Evolutionary conservation across 2,113 vertebrate species (phyloP).

Genomic region (Herpailurus yagouaroundi): DNA sequence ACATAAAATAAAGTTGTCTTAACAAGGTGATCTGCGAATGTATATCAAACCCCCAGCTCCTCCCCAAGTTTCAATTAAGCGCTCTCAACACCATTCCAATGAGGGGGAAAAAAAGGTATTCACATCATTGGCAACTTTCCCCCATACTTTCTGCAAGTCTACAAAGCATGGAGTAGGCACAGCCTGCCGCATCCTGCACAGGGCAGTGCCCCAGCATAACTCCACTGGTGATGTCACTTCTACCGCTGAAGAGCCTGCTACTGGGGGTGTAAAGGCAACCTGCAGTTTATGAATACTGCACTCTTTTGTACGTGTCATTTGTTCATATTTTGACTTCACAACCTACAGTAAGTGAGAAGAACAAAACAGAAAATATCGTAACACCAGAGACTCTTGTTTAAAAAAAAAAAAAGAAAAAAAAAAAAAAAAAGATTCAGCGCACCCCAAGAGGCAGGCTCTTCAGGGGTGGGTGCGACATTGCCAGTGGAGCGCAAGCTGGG

Average conservation of each 20-base stretch:
- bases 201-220: conserved; percentile 81
- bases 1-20: conserved; percentile 67
- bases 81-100: conserved; percentile 73
- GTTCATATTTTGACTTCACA: conserved; percentile 42
- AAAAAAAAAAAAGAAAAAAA: not conserved
- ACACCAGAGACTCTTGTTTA: not conserved
- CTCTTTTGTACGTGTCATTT: conserved; percentile 66
- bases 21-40: conserved; percentile 64
- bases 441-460: conserved; percentile 87
- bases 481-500: conserved; percentile 85
- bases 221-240: conserved; percentile 84
- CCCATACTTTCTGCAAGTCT: conserved; percentile 80
- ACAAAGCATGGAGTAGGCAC: conserved; percentile 76
- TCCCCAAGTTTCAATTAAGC: conserved; percentile 66
- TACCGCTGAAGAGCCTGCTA: conserved; percentile 83
- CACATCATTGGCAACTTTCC: conserved; percentile 74
- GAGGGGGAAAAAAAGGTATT: conserved; percentile 21
- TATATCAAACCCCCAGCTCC: not conserved
- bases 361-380: conserved; percentile 30
- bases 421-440: conserved; percentile 75
- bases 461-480: conserved; percentile 83
- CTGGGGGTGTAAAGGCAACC: conserved; percentile 78
- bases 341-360: conserved; percentile 45
- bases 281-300: conserved; percentile 68
- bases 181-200: conserved; percentile 76